Evolutionary conservation across 2,888 invertebrate species (phyloP).

Genomic region (Stenodera caucasica): DNA sequence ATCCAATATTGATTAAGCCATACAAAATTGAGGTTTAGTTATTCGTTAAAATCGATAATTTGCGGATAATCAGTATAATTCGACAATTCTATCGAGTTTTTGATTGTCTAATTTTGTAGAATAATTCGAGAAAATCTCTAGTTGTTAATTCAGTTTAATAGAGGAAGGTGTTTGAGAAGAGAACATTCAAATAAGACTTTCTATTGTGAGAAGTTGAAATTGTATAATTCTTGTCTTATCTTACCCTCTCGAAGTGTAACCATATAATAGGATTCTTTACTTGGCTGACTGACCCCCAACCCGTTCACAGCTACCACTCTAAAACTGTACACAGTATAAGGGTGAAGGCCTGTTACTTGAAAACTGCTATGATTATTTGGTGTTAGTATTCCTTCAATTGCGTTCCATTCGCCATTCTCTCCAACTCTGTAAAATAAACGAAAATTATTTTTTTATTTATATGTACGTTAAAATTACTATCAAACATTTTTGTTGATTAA

Average conservation of each 20-base stretch:
- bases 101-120: constrained; percentile 19
- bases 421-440: constrained; percentile 62
- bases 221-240: constrained; percentile 39
- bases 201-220: background rate
- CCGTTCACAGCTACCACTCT: constrained; percentile 71
- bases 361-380: constrained; percentile 66
- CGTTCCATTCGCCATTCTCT: constrained; percentile 70
- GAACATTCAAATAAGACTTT: background rate
- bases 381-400: constrained; percentile 63
- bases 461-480: background rate
- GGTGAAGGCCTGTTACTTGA: constrained; percentile 67
- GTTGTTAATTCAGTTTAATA: too few relatives aligned
- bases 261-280: constrained; percentile 72
- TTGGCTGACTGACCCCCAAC: constrained; percentile 68
- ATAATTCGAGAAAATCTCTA: constrained; percentile 8
- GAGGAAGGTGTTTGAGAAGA: background rate
- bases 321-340: constrained; percentile 77
- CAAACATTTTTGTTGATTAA: constrained; percentile 20
- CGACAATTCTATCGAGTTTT: constrained; percentile 15
- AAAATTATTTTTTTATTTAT: too few relatives aligned
- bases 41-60: constrained; percentile 15
- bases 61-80: constrained; percentile 18
- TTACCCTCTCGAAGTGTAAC: constrained; percentile 74
- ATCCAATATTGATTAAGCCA: constrained; percentile 16
- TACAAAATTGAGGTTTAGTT: constrained; percentile 13